These are phyloP conservation scores for Muscidifurax raptorellus DNA, from an alignment of 1,140 invertebrate species.

Conservation along the genomic window DNA sequence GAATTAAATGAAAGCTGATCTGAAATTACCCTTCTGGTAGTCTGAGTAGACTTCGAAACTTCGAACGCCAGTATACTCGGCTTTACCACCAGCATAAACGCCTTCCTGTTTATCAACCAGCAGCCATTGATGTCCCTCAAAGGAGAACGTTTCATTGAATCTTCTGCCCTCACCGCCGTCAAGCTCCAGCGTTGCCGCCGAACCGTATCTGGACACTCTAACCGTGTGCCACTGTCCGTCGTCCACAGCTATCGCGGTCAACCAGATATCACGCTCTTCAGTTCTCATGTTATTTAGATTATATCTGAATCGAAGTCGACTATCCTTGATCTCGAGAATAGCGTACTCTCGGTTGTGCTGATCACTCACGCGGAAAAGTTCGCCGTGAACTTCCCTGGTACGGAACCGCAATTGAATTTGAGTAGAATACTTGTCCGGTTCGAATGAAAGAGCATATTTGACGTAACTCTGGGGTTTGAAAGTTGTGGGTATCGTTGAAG, in stretches of 20 bases:
- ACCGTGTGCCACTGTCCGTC: conserved; percentile 99
- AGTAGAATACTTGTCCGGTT: conserved; percentile 93
- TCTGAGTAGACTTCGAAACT: conserved; percentile 97
- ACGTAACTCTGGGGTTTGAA: conserved; percentile 96
- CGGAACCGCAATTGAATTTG: conserved; percentile 94
- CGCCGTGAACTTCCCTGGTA: conserved; percentile 93
- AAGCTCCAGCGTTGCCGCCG: conserved; percentile 93
- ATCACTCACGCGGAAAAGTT: conserved; percentile 93
- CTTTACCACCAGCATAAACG: conserved; percentile 95
- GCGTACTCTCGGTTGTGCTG: conserved; percentile 97
- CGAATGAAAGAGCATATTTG: conserved; percentile 95
- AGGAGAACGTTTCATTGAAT: conserved; percentile 95
- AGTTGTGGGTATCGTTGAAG: conserved; percentile 89
- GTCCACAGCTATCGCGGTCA: conserved; percentile 92
- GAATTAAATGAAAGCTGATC: conserved; percentile 47
- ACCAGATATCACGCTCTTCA: conserved; percentile 92
- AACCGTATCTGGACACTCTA: conserved; percentile 91
- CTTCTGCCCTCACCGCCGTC: conserved; percentile 96
- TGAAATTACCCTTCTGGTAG: conserved; percentile 87
- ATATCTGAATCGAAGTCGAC: conserved; percentile 91
- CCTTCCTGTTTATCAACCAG: conserved; percentile 95
- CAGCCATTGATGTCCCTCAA: conserved; percentile 93
- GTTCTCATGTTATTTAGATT: conserved; percentile 93
- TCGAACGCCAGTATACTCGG: conserved; percentile 93
- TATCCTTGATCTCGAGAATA: conserved; percentile 94